Percentiles rank a stretch among this genome's conserved stretches.
Evolutionary conservation across 2,113 vertebrate genomes (phyloP).

Genomic region (Carassius carassius): DNA sequence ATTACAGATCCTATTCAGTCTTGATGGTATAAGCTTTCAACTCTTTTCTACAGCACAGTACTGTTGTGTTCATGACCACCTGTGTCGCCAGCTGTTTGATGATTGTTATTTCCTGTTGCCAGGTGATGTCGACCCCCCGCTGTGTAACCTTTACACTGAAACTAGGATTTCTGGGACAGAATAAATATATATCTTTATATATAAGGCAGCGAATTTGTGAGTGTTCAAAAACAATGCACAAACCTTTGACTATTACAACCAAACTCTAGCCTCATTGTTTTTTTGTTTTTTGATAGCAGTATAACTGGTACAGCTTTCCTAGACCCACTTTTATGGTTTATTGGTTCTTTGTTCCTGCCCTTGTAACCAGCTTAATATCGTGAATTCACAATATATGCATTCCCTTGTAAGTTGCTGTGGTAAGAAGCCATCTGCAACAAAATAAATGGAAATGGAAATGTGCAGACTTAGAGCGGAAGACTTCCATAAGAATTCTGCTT

Average conservation of each 20-base stretch:
- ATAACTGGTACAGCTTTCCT: slow-evolving; percentile 30
- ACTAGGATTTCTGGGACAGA: neutral
- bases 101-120: slow-evolving; percentile 25
- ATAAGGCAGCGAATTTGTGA: neutral
- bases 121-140: slow-evolving; percentile 7
- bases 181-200: slow-evolving; percentile 24
- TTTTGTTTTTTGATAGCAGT: neutral
- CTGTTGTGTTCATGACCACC: slow-evolving; percentile 13
- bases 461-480: slow-evolving; percentile 2
- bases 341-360: neutral
- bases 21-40: neutral
- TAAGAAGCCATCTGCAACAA: slow-evolving; percentile 12
- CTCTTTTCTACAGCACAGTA: neutral
- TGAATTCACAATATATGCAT: slow-evolving; percentile 13
- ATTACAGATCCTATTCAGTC: slow-evolving; percentile 16
- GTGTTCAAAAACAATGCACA: slow-evolving; percentile 16
- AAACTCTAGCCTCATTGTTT: neutral
- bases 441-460: slow-evolving; percentile 44
- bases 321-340: slow-evolving; percentile 2
- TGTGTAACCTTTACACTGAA: slow-evolving; percentile 31
- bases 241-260: neutral
- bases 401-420: slow-evolving; percentile 16
- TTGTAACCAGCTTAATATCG: slow-evolving; percentile 26
- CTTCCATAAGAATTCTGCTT: slow-evolving; percentile 21
- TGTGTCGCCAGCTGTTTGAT: neutral